A percentile compares a stretch with the other conserved stretches of the same genome.
Evolutionary conservation across 2,113 vertebrate genomes (phyloP).

Genomic region (Eurypyga helias): DNA sequence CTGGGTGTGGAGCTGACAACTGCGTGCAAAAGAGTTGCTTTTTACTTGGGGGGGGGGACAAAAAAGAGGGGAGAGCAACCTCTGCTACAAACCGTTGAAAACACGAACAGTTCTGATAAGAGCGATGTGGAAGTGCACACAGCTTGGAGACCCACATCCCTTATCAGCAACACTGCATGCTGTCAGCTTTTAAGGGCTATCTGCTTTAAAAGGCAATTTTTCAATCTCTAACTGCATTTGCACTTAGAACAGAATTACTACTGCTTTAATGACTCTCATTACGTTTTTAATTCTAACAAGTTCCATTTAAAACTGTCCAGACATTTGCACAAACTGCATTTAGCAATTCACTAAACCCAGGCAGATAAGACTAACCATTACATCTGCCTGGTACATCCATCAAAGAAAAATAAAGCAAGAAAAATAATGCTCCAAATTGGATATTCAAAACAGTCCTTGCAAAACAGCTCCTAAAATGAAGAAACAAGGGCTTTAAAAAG

Average conservation of each 20-base stretch:
- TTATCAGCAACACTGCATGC: not conserved
- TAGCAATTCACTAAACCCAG: not conserved
- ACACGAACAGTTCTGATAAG: not conserved
- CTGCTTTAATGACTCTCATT: not conserved
- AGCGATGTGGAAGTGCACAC: fast-evolving
- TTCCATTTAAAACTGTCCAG: not conserved
- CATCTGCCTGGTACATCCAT: not conserved
- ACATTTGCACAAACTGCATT: not conserved
- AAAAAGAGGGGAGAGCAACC: not conserved
- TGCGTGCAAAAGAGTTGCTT: fast-evolving
- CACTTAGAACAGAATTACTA: not conserved
- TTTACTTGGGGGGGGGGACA: not conserved
- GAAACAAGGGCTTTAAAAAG: not conserved
- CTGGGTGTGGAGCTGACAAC: too few relatives aligned
- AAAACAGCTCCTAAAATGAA: not conserved
- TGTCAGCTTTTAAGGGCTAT: not conserved
- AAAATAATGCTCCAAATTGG: not conserved
- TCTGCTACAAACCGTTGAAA: not conserved
- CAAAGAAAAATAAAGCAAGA: not conserved
- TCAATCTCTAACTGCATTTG: not conserved
- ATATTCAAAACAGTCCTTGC: not conserved
- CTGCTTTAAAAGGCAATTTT: not conserved
- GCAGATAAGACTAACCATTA: not conserved
- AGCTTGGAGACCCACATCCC: fast-evolving
- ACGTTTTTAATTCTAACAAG: not conserved